phyloP scores from a whole-genome alignment of 2,797 vertebrate genomes.

The Limosa lapponica region DNA sequence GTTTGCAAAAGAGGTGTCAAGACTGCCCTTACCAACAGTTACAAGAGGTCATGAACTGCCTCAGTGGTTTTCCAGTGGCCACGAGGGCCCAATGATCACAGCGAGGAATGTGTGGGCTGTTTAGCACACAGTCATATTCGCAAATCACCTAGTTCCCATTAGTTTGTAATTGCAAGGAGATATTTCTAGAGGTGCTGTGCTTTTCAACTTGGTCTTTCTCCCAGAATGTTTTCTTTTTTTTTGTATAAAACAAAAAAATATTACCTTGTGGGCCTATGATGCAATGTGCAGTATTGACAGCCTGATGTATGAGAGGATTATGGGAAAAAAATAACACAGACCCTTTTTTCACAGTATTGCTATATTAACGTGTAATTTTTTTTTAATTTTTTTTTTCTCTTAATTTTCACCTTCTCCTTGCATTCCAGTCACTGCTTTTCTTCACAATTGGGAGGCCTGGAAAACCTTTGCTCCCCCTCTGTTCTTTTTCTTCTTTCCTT shows the following conservation, averaged over 20 bases:
- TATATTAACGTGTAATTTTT: background rate
- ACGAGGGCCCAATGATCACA: accelerated
- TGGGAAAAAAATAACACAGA: background rate
- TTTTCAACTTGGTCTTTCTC: background rate
- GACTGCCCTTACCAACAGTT: background rate
- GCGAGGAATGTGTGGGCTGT: background rate
- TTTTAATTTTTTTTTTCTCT: background rate
- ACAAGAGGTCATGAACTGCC: background rate
- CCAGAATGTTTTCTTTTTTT: background rate
- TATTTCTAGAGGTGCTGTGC: background rate
- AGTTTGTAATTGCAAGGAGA: background rate
- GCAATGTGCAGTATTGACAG: background rate
- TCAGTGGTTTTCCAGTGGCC: accelerated
- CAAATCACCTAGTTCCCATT: background rate
- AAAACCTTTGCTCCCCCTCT: background rate
- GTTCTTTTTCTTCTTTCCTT: background rate
- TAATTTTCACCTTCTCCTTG: background rate
- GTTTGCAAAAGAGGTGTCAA: background rate
- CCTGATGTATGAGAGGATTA: background rate
- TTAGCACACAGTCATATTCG: accelerated
- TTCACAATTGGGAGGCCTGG: background rate
- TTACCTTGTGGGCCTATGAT: background rate
- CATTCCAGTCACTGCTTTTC: background rate
- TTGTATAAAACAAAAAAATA: background rate
- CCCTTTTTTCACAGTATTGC: background rate